A percentile compares a stretch with the other conserved stretches of the same genome.
phyloP scores from a whole-genome alignment of 2,113 vertebrate species.

The Corythoichthys haematopterus region DNA sequence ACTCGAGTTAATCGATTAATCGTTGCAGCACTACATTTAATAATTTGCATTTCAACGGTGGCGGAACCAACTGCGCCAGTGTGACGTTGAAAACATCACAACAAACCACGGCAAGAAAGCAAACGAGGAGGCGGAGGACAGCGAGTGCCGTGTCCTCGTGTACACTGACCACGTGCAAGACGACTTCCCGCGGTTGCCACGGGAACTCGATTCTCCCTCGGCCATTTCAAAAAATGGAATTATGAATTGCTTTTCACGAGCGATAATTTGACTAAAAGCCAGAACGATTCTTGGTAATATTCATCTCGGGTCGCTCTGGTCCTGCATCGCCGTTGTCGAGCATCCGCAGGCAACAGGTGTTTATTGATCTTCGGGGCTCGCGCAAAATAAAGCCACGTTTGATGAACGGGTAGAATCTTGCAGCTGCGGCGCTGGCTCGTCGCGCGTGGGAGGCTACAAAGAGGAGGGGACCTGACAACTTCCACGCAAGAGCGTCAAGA shows the following conservation, averaged over 20 bases:
- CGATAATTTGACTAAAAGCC: not conserved
- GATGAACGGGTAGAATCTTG: not conserved
- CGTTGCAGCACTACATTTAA: too few relatives aligned
- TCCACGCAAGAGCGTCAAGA: constrained; percentile 6
- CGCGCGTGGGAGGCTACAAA: constrained; percentile 55
- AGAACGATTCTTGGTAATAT: not conserved
- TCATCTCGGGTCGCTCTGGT: constrained; percentile 19
- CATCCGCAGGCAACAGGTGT: constrained; percentile 49
- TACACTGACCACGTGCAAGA: constrained; percentile 37
- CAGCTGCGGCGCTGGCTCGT: constrained; percentile 48
- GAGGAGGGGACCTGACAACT: constrained; percentile 19
- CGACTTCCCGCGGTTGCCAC: constrained; percentile 77
- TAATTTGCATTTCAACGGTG: too few relatives aligned
- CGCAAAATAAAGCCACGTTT: not conserved
- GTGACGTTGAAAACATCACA: not conserved
- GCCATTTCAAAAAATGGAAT: not conserved
- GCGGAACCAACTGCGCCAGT: not conserved
- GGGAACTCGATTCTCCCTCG: constrained; percentile 70
- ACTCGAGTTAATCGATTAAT: too few relatives aligned
- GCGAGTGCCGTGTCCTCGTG: not conserved
- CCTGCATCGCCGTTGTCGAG: constrained; percentile 23
- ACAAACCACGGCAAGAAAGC: not conserved
- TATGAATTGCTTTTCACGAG: not conserved
- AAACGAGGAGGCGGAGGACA: not conserved
- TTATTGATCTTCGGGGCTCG: not conserved